phyloP scores from a whole-genome alignment of 2,888 invertebrate species.

The Scaptomyza parva region DNA sequence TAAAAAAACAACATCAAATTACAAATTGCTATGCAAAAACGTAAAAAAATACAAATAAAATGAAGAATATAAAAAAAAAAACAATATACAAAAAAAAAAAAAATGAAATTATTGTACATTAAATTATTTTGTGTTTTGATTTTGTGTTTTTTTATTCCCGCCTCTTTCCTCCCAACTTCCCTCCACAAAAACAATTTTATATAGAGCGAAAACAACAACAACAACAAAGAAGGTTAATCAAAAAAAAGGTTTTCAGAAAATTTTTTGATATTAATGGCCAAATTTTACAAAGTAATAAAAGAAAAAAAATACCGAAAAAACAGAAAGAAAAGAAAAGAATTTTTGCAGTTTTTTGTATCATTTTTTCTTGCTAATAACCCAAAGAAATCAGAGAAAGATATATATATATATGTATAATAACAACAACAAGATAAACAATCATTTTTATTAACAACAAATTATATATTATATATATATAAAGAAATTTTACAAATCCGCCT shows the following conservation, averaged over 20 bases:
- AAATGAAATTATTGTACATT: constrained; percentile 62
- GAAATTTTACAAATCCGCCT: constrained; percentile 66
- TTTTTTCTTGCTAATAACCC: constrained; percentile 75
- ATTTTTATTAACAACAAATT: constrained; percentile 49
- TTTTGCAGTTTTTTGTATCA: constrained; percentile 66
- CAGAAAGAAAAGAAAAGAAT: constrained; percentile 24
- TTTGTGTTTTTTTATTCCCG: constrained; percentile 52
- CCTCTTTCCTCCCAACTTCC: not conserved
- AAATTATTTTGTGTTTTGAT: constrained; percentile 45
- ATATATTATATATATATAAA: constrained; percentile 36
- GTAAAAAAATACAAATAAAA: constrained; percentile 27
- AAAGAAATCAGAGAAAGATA: constrained; percentile 65
- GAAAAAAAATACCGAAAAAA: constrained; percentile 24
- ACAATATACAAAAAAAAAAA: constrained; percentile 36
- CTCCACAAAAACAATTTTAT: constrained; percentile 37
- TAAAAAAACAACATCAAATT: constrained; percentile 39
- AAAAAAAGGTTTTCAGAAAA: constrained; percentile 75
- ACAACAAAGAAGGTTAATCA: constrained; percentile 64
- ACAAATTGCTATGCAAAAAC: constrained; percentile 66
- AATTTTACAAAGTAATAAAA: constrained; percentile 66
- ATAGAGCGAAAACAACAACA: constrained; percentile 23
- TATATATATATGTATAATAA: constrained; percentile 8
- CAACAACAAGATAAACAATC: constrained; percentile 44
- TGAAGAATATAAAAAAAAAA: constrained; percentile 25
- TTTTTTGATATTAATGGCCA: constrained; percentile 71